These are phyloP conservation scores for Callorhinus ursinus DNA, from an alignment of 2,113 vertebrate genomes.

Conservation along the genomic window DNA sequence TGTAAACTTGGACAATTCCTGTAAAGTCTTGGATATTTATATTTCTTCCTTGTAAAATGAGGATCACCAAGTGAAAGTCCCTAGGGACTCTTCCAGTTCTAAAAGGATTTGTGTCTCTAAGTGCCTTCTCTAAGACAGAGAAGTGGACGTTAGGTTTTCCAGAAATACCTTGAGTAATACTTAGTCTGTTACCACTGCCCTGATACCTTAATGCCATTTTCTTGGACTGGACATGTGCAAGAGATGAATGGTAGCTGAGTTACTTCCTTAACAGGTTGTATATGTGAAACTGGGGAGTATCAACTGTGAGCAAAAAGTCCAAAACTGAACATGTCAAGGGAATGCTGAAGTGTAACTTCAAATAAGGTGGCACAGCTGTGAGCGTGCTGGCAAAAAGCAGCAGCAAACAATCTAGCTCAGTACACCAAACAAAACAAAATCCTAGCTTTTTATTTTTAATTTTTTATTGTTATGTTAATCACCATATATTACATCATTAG, in stretches of 20 bases:
- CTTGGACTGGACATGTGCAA: neutral
- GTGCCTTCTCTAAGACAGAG: neutral
- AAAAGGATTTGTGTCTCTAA: neutral
- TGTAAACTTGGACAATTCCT: neutral
- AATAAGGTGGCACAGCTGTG: neutral
- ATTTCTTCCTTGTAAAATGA: neutral
- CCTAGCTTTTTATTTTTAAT: neutral
- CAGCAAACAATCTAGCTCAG: neutral
- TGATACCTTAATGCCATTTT: neutral
- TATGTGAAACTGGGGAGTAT: constrained; percentile 1
- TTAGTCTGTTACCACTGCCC: neutral
- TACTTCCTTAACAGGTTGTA: neutral
- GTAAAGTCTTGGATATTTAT: neutral
- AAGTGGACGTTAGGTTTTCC: neutral
- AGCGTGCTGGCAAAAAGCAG: neutral
- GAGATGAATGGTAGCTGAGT: neutral
- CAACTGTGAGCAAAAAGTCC: neutral
- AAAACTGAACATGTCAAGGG: constrained; percentile 4
- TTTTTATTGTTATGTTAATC: too few relatives aligned
- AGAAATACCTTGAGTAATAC: neutral
- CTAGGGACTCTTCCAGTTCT: neutral
- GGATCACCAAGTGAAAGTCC: neutral
- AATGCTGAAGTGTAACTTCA: neutral
- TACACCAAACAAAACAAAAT: neutral
- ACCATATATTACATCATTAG: too few relatives aligned